Conservation (phyloP, 64 coral and sea anemone genomes). For the Pocillopora verrucosa region DNA sequence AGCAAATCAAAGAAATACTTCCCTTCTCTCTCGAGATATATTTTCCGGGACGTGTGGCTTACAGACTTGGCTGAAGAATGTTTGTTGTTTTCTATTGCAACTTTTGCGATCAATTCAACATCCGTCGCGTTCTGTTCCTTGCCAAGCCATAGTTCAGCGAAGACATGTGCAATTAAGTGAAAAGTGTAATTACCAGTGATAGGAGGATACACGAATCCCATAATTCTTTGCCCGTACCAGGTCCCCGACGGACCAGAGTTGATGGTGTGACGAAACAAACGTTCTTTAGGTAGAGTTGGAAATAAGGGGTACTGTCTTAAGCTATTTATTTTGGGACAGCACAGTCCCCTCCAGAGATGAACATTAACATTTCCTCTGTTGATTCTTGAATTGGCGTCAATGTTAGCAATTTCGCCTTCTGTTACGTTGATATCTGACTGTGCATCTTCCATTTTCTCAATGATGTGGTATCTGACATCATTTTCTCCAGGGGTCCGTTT, state of each 20-base stretch:
- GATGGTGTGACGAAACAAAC: conserved; percentile 21
- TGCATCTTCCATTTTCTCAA: background rate
- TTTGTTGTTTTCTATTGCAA: conserved; percentile 17
- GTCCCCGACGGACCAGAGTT: conserved; percentile 23
- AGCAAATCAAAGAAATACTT: conserved; percentile 62
- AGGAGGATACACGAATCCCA: conserved; percentile 43
- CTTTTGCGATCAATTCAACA: conserved; percentile 17
- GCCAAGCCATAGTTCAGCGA: conserved; percentile 47
- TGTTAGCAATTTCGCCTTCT: background rate
- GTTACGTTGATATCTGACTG: background rate
- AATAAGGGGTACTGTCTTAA: conserved; percentile 46
- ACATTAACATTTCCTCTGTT: conserved; percentile 21
- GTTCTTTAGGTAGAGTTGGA: conserved; percentile 9
- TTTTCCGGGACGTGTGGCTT: background rate
- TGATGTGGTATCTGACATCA: background rate
- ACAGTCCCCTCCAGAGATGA: conserved; percentile 37
- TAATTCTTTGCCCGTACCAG: conserved; percentile 51
- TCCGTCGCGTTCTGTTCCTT: background rate
- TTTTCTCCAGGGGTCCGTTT: background rate
- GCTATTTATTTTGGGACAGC: conserved; percentile 32
- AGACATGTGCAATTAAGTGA: conserved; percentile 15
- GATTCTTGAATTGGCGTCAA: background rate
- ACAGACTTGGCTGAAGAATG: background rate
- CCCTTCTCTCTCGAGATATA: conserved; percentile 6
- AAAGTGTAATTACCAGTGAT: conserved; percentile 26